Base-by-base conservation (phyloP, 92 coral and sea anemone species). In the Umimayanthus kanabou region DNA sequence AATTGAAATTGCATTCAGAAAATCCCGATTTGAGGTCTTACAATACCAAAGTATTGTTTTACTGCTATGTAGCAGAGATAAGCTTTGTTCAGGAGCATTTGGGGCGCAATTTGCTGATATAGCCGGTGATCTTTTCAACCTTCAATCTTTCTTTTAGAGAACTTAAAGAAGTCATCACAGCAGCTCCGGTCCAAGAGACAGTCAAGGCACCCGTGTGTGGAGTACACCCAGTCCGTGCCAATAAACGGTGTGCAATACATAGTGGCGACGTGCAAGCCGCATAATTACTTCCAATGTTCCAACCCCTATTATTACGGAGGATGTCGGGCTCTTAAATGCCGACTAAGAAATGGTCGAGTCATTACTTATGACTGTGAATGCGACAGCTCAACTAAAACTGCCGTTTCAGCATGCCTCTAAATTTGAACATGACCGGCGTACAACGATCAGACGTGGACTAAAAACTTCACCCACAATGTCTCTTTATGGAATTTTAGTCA, bases 321-420 rank as follows among this genome's bases (percentile, higher is more conserved):
- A 15, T 67, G 73, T 67, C 73, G 23, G 73, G 5, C 73, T 67
- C 5, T 67, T 25, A n/a, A 25, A 67, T 67, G 73, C 73, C 73
- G 33, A 67, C n/a, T 67, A 67, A 7, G 73, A 67, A 67, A 0
- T 67, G 33, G 23, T 25, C 10, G 2, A 15, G 1, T n/a, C 14
- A 70, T 28, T n/a, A n/a, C n/a, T 70, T 70, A 26, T 70, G 75
- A 28, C 75, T 70, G 75, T 70, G 75, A 70, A 70, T 70, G 75
- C 16, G 37, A 25, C 9, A 28, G 39, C 75, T 70, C 39, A 70
- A 26, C 75, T 70, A 70, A 0, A n/a, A 4, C 75, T 8, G 0
- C 39, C 39, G 4, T 26, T 70, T 11, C 75, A 70, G 2, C 39
- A 70, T 70, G 75, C 75, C 6, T 11, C 39, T 11, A 0, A 26